phyloP scores from a whole-genome alignment of 2,888 invertebrate species.

The Heteromyza rotundicornis region DNA sequence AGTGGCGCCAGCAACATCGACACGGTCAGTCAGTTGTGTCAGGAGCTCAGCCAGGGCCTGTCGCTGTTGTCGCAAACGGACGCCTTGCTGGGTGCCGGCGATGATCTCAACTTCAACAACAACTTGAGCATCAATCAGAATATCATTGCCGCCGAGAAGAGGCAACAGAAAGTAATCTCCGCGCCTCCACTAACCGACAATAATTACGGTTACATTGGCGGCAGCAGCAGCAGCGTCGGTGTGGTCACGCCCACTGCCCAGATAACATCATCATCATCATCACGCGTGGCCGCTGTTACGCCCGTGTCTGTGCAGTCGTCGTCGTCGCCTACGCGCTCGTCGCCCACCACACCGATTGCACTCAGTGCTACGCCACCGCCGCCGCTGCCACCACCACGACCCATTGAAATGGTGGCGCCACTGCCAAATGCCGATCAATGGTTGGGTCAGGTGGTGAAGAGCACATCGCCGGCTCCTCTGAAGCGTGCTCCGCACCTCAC shows the following conservation, averaged over 20 bases:
- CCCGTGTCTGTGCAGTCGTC: slow-evolving; percentile 59
- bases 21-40: slow-evolving; percentile 76
- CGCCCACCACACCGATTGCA: slow-evolving; percentile 38
- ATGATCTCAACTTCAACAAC: slow-evolving; percentile 67
- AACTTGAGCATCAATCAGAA: slow-evolving; percentile 67
- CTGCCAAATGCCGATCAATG: slow-evolving; percentile 84
- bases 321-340: slow-evolving; percentile 56
- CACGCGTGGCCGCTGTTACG: slow-evolving; percentile 65
- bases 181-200: slow-evolving; percentile 36
- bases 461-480: slow-evolving; percentile 65
- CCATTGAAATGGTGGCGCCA: slow-evolving; percentile 56
- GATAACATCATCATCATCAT: slow-evolving; percentile 70
- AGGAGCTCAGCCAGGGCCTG: slow-evolving; percentile 74
- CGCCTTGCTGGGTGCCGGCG: slow-evolving; percentile 53
- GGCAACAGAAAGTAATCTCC: slow-evolving; percentile 33
- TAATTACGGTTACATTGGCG: slow-evolving; percentile 32
- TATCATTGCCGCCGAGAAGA: slow-evolving; percentile 58
- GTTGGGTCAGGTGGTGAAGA: slow-evolving; percentile 75
- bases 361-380: slow-evolving; percentile 41
- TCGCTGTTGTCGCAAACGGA: slow-evolving; percentile 70
- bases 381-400: slow-evolving; percentile 25
- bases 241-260: slow-evolving; percentile 55
- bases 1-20: slow-evolving; percentile 54
- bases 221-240: slow-evolving; percentile 5
- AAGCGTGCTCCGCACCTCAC: slow-evolving; percentile 65